These are phyloP conservation scores for Sebastes trivittatus DNA, from an alignment of 2,797 vertebrate species.

Conservation along the genomic window DNA sequence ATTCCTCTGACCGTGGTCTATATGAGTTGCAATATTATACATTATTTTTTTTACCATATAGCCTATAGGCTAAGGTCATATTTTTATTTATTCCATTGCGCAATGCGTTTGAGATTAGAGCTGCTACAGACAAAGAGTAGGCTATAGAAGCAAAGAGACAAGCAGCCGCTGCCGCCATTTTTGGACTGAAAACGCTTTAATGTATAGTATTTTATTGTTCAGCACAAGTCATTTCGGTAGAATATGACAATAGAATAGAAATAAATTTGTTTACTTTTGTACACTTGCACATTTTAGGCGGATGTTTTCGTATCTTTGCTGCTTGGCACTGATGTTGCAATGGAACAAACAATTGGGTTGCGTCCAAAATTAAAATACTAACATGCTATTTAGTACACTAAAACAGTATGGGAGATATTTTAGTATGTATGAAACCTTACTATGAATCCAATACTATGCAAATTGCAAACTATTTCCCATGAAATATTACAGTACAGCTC, in stretches of 20 bases:
- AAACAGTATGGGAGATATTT: not conserved
- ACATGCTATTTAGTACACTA: no score
- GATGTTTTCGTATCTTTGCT: no score
- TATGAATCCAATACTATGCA: not conserved
- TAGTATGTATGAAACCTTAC: not conserved
- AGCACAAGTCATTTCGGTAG: accelerated
- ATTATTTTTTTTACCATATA: not conserved
- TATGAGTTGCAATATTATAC: not conserved
- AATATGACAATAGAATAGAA: no score
- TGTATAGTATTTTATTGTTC: no score
- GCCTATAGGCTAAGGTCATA: not conserved
- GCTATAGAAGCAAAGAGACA: no score
- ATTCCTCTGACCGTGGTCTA: not conserved
- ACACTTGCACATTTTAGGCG: no score
- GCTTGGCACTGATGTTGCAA: no score
- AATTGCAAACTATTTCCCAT: not conserved
- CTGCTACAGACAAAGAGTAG: not conserved
- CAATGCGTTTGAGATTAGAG: not conserved
- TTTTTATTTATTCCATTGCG: not conserved
- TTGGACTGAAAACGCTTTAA: no score
- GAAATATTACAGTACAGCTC: not conserved
- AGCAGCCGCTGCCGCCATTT: no score
- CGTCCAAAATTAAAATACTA: no score
- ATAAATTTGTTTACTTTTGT: no score
- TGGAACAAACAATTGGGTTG: not conserved